These are phyloP conservation scores for Falco novaeseelandiae DNA, from an alignment of 2,797 vertebrate genomes.

Conservation along the genomic window DNA sequence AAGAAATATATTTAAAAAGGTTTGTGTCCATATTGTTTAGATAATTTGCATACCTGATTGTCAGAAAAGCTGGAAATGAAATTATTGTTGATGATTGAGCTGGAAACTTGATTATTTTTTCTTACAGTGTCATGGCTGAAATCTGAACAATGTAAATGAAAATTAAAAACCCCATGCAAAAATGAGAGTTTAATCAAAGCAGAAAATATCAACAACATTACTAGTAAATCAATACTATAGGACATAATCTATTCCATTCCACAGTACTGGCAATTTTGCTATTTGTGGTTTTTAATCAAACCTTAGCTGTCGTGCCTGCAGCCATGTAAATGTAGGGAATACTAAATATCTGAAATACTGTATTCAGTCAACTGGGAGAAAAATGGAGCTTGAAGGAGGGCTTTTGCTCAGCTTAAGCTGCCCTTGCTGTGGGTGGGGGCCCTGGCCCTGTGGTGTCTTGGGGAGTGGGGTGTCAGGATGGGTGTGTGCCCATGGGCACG, in stretches of 20 bases:
- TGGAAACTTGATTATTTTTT: not conserved
- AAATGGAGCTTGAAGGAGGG: not conserved
- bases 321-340: not conserved
- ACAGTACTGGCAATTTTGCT: not conserved
- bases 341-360: not conserved
- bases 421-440: not conserved
- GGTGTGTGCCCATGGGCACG: rapidly evolving
- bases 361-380: not conserved
- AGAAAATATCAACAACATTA: not conserved
- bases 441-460: rapidly evolving
- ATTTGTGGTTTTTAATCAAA: not conserved
- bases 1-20: not conserved
- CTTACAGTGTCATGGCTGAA: not conserved
- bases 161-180: not conserved
- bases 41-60: not conserved
- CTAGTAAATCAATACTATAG: not conserved
- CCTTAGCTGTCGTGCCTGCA: not conserved
- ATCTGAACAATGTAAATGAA: not conserved
- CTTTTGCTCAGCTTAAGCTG: not conserved
- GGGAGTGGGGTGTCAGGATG: rapidly evolving
- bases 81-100: not conserved
- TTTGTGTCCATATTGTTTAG: not conserved
- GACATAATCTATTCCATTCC: not conserved
- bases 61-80: not conserved
- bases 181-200: not conserved